Evolutionary conservation across 2,113 vertebrate species (phyloP), one percentile per base, ranked within the genome.

Genomic region (Pelvicachromis taeniatus): DNA sequence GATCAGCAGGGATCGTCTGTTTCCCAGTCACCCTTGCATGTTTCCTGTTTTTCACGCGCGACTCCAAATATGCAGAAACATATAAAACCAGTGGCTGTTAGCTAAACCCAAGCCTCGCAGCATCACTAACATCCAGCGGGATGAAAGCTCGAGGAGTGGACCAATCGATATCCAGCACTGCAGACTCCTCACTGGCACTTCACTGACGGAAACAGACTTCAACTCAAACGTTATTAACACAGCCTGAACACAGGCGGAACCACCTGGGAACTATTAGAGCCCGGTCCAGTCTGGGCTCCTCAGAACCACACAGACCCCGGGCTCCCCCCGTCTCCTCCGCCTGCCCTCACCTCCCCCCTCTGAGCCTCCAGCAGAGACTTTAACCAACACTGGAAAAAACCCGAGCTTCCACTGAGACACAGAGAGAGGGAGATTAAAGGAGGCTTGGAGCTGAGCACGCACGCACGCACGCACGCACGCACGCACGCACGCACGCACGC

Each of bases 401-500:
- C 38, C n/a, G 3, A 68, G 35, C 63, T 68, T 21, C 63, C 63
- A 42, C 12, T 42, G 63, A 68, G 63, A 35, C 50, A 54, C 31
- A 31, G 52, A 75, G 73, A 81, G 77, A 80, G 54, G 58, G 59
- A 35, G 26, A 73, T 73, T 56, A 56, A 56, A 58, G 77, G n/a
- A 80, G 19, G 17, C 55, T 42, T 42, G n/a, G 11, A 42, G 77
- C 29, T 42, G 65, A 68, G 50, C 21, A 5, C 0, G 12, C 29
- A 19, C 40, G 31, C 65, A 58, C 58, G 17, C 9, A 33, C 82
- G 10, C 54, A 31, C 84, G 79, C 83, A 58, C 82, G 68, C 59
- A 29, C 87, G 26, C 82, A 10, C 54, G 19, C 84, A 82, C 83
- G 52, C 82, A 80, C 59, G 29, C 87, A 35, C 42, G 21, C 58